phyloP scores from a whole-genome alignment of 2,888 invertebrate genomes.

The Melinaea menophilus region DNA sequence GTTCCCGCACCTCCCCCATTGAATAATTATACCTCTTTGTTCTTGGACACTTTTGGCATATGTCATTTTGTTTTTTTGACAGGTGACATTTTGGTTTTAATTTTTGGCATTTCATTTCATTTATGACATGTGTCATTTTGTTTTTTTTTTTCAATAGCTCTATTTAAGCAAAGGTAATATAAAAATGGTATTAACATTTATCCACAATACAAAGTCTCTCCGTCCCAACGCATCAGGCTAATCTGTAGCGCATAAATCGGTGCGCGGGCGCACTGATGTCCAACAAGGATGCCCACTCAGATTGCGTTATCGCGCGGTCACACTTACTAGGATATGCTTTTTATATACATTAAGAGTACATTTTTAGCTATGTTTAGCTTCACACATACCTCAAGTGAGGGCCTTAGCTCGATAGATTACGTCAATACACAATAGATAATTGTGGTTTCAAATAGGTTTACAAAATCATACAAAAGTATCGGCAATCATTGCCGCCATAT shows the following conservation, averaged over 20 bases:
- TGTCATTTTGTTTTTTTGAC: background rate
- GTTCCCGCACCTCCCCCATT: slow-evolving; percentile 62
- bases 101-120: too few species aligned
- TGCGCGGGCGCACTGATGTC: slow-evolving; percentile 47
- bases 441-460: too few species aligned
- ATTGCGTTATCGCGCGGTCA: slow-evolving; percentile 35
- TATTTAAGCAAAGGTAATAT: slow-evolving; percentile 9
- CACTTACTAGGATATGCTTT: slow-evolving; percentile 6
- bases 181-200: background rate
- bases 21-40: slow-evolving; percentile 72
- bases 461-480: too few species aligned
- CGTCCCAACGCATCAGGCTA: slow-evolving; percentile 42
- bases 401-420: too few species aligned
- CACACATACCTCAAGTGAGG: background rate
- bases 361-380: slow-evolving; percentile 27
- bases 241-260: slow-evolving; percentile 58
- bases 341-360: background rate
- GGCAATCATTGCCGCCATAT: too few species aligned
- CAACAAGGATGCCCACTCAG: slow-evolving; percentile 47
- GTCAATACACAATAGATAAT: too few species aligned
- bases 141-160: too few species aligned
- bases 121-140: too few species aligned
- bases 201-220: background rate
- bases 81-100: too few species aligned
- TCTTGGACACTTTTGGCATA: slow-evolving; percentile 35